Percentiles rank a stretch among this genome's conserved stretches.
These are phyloP conservation scores for Mayetiola destructor DNA, from an alignment of 2,888 invertebrate species.

Conservation along the genomic window DNA sequence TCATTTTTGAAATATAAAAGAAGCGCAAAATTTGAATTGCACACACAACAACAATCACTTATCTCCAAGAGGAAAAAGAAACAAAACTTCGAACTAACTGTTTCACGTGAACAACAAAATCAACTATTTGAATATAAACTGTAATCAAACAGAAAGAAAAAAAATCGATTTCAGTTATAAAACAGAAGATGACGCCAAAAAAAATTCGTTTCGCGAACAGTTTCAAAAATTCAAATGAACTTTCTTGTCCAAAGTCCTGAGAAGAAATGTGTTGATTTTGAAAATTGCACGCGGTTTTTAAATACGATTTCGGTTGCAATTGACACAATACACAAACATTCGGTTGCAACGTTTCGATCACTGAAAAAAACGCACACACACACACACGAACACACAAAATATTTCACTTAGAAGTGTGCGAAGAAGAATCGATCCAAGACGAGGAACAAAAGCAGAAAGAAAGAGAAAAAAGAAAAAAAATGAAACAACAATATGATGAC, in stretches of 20 bases:
- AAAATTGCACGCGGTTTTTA: not conserved
- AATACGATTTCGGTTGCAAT: not conserved
- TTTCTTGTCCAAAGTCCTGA: not conserved
- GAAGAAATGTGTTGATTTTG: not conserved
- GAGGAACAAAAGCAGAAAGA: not conserved
- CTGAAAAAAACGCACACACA: not conserved
- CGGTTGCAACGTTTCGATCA: too few species aligned
- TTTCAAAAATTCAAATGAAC: not conserved
- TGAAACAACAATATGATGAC: not conserved
- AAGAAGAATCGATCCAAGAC: too few species aligned
- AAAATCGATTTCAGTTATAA: too few species aligned
- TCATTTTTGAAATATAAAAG: not conserved
- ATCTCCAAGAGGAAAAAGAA: too few species aligned
- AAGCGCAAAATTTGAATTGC: not conserved
- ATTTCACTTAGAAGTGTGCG: too few species aligned
- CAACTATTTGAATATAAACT: too few species aligned
- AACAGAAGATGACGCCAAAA: not conserved
- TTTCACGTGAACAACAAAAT: too few species aligned
- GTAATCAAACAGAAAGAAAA: too few species aligned
- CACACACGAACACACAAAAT: not conserved
- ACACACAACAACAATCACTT: too few species aligned
- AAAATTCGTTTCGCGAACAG: not conserved
- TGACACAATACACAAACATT: too few species aligned
- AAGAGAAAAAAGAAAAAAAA: not conserved
- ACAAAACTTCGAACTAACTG: too few species aligned